phyloP scores from a whole-genome alignment of 2,113 vertebrate genomes.

The Gymnobelideus leadbeateri region DNA sequence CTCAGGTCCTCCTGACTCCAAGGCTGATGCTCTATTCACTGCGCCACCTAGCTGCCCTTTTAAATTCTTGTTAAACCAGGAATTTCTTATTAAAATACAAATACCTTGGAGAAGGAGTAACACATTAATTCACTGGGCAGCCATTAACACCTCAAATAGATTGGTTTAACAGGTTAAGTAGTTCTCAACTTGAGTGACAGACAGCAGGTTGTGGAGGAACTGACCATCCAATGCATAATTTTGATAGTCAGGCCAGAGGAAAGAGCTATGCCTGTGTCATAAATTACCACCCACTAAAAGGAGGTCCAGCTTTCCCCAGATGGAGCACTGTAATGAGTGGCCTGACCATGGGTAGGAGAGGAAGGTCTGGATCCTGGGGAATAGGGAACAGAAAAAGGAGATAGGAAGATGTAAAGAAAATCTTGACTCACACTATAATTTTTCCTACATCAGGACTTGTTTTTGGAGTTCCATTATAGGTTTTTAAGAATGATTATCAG shows the following conservation, averaged over 20 bases:
- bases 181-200: background rate
- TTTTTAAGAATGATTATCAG: slow-evolving; percentile 35
- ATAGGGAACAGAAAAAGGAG: background rate
- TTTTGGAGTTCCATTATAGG: background rate
- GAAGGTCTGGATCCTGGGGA: background rate
- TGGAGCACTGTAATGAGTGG: background rate
- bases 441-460: background rate
- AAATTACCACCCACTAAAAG: slow-evolving; percentile 3
- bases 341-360: too few relatives aligned
- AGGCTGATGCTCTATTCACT: too few relatives aligned
- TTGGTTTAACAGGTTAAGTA: background rate
- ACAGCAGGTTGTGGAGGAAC: background rate
- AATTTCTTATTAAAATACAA: background rate
- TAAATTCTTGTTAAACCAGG: background rate
- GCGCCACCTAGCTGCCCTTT: too few relatives aligned
- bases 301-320: background rate
- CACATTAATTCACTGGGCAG: background rate
- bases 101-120: background rate
- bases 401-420: background rate
- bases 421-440: background rate
- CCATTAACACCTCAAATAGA: background rate
- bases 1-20: too few relatives aligned
- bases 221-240: background rate
- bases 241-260: background rate
- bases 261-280: background rate